Evolutionary conservation across 2,888 invertebrate genomes (phyloP), one percentile per base, ranked within the genome.

Genomic region (Acleris sparsana): DNA sequence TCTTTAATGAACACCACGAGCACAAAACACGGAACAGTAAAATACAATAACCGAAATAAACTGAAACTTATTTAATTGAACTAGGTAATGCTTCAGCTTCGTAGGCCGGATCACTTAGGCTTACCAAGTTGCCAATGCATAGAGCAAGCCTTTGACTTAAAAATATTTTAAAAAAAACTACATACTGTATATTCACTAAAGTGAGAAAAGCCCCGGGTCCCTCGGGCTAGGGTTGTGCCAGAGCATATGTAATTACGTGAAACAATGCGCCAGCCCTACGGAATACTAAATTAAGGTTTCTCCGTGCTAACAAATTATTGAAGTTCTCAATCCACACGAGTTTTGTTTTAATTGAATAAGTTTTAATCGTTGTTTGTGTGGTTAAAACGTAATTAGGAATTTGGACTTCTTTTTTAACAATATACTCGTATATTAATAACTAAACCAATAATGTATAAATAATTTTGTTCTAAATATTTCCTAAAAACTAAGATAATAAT

Each of bases 241-340:
- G 20, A 43, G 55, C 73, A 77, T 78, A 77, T 77, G 80, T 76
- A 80, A 77, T 80, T 73, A 74, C 68, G 53, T 68, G 43, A 68
- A 71, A 72, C 71, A 71, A 57, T 55, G 55, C n/a, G 33, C 16
- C 43, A 55, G 16, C 55, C 43, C 55, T 67, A 69, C 66, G 67
- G 67, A 62, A 66, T 69, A 69, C 69, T 58, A 63, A 62, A 71
- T 74, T 57, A 57, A 44, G 70, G 53, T 68, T 64, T 46, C 22
- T 53, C 13, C 56, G 62, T n/a, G 53, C 11, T 49, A 39, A 56
- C 29, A 20, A 48, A 62, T 48, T 39, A 33, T 48, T n/a, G 33
- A 55, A 46, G 43, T 62, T 33, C 33, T 46, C 39, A 43, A 55
- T 57, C 46, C 57, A 57, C 25, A 46, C 43, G 46, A 44, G 57